Conservation (phyloP, 2,113 vertebrate genomes). For the Eira barbara region DNA sequence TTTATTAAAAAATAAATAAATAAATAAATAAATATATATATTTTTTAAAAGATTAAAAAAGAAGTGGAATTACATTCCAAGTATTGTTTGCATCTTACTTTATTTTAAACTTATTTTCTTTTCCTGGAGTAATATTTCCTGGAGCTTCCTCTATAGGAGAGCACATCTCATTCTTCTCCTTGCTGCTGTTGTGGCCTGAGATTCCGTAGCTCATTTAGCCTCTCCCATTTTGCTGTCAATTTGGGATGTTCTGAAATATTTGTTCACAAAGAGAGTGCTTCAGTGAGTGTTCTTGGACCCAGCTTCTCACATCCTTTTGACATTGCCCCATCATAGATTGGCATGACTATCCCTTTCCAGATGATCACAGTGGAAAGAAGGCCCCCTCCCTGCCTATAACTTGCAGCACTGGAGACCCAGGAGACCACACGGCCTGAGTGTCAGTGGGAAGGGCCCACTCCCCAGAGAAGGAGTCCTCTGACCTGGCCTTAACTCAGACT, state of each 20-base stretch:
- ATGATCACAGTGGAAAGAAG: neutral
- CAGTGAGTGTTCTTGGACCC: accelerated
- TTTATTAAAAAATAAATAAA: no score
- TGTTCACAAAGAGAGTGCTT: neutral
- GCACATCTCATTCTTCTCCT: accelerated
- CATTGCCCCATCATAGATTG: neutral
- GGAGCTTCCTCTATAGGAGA: accelerated
- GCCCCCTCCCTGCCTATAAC: accelerated
- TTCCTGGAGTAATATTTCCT: neutral
- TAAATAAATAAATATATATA: no score
- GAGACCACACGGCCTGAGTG: neutral
- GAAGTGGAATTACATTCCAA: neutral
- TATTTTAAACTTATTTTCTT: neutral
- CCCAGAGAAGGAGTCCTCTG: neutral
- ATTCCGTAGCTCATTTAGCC: accelerated
- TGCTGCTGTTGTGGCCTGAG: neutral
- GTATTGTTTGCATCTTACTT: neutral
- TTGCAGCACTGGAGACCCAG: neutral
- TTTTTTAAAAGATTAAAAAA: no score
- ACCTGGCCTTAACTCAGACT: no score
- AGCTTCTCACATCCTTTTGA: accelerated
- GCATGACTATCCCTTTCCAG: no score
- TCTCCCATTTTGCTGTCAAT: accelerated
- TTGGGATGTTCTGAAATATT: neutral
- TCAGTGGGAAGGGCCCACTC: neutral